Evolutionary conservation across 2,888 invertebrate species (phyloP).

Genomic region (Lumbricus terrestris): DNA sequence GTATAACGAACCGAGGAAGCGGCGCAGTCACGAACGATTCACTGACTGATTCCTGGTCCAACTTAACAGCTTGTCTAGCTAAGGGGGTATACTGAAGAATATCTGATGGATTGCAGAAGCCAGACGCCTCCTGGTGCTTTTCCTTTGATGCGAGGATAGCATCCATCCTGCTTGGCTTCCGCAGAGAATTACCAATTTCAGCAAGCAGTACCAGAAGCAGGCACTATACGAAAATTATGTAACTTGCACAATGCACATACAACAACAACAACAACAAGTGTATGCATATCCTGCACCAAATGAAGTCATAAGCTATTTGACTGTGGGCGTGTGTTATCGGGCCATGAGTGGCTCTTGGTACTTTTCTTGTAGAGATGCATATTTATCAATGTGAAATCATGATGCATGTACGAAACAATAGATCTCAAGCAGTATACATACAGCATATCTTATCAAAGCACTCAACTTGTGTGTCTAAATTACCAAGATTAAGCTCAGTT

Average conservation of each 20-base stretch:
- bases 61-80: background rate
- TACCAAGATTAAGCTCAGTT: background rate
- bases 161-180: background rate
- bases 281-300: no score
- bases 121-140: background rate
- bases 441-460: no score
- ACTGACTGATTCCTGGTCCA: background rate
- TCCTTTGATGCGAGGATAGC: background rate
- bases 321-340: no score
- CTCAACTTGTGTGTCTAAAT: background rate
- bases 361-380: no score
- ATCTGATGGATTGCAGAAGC: background rate
- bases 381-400: no score
- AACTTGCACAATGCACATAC: background rate
- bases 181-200: background rate
- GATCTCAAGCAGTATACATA: no score
- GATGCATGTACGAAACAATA: no score
- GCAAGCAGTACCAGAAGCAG: background rate
- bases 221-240: background rate
- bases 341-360: no score
- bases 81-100: background rate
- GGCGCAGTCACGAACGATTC: background rate
- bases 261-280: no score
- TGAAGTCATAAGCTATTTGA: no score
- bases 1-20: background rate